Percentiles rank a stretch among this genome's conserved stretches.
Conservation (phyloP, 53 echinoderm and acorn worm genomes). For the Mesocentrotus franciscanus region DNA sequence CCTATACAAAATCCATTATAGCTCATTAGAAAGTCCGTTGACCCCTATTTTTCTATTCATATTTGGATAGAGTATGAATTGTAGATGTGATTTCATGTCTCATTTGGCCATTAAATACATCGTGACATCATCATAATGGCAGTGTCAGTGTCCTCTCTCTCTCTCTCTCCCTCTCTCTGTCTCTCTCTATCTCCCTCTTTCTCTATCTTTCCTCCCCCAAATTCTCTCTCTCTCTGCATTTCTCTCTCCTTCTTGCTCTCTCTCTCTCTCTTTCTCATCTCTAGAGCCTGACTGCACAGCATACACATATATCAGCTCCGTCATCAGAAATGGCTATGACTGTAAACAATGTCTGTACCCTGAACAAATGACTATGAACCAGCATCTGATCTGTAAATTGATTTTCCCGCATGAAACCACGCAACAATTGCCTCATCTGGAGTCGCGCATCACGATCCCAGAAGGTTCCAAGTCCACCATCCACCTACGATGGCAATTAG, state of each 20-base stretch:
- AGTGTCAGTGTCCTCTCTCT: too few relatives aligned
- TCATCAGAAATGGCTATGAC: conserved; percentile 30
- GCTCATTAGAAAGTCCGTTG: too few relatives aligned
- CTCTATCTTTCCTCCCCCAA: background rate
- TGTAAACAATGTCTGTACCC: conserved; percentile 43
- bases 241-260: background rate
- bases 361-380: conserved; percentile 41
- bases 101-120: too few relatives aligned
- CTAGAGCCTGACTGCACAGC: background rate
- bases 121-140: too few relatives aligned
- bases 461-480: background rate
- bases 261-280: background rate
- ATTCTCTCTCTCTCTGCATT: too few relatives aligned
- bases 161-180: background rate
- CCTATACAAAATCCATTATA: too few relatives aligned
- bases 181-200: background rate
- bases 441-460: background rate
- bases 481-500: background rate
- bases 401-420: conserved; percentile 56
- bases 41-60: too few relatives aligned
- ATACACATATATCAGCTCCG: conserved; percentile 1
- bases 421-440: conserved; percentile 56
- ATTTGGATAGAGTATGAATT: too few relatives aligned
- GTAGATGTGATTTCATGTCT: too few relatives aligned
- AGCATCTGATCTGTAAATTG: conserved; percentile 54